A percentile compares a stretch with the other conserved stretches of the same genome.
phyloP scores from a whole-genome alignment of 2,113 vertebrate species.

The Emydura subglobosa region DNA sequence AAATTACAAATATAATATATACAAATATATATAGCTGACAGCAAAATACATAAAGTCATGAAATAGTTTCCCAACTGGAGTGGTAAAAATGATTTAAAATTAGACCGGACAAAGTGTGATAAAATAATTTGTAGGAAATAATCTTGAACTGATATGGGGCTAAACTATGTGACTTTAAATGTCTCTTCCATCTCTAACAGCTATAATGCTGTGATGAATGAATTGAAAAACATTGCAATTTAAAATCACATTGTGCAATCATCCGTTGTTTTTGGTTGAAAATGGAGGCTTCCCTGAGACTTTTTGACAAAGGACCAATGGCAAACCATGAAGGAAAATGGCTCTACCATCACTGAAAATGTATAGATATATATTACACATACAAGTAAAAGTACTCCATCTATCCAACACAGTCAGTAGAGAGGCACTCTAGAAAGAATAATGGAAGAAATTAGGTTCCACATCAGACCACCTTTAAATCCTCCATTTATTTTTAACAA shows the following conservation, averaged over 20 bases:
- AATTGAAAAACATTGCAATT: not conserved
- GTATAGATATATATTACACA: not conserved
- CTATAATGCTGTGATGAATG: not conserved
- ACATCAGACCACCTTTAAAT: not conserved
- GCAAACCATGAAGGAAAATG: not conserved
- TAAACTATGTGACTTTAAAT: not conserved
- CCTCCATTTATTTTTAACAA: constrained; percentile 44
- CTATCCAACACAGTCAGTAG: not conserved
- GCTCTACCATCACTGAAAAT: not conserved
- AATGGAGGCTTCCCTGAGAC: not conserved
- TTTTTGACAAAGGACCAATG: not conserved
- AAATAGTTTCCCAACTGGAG: not conserved
- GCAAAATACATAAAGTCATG: not conserved
- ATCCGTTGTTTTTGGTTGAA: not conserved
- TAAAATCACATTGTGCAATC: not conserved
- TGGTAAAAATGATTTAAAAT: not conserved
- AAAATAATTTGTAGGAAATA: not conserved
- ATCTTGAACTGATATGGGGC: accelerated
- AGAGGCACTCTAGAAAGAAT: not conserved
- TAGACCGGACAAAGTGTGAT: not conserved
- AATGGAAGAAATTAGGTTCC: not conserved
- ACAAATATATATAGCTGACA: not conserved
- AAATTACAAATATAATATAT: not conserved
- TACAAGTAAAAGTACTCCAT: not conserved
- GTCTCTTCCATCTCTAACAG: not conserved